Evolutionary conservation across 2,113 vertebrate genomes (phyloP).

Genomic region (Tragelaphus scriptus): DNA sequence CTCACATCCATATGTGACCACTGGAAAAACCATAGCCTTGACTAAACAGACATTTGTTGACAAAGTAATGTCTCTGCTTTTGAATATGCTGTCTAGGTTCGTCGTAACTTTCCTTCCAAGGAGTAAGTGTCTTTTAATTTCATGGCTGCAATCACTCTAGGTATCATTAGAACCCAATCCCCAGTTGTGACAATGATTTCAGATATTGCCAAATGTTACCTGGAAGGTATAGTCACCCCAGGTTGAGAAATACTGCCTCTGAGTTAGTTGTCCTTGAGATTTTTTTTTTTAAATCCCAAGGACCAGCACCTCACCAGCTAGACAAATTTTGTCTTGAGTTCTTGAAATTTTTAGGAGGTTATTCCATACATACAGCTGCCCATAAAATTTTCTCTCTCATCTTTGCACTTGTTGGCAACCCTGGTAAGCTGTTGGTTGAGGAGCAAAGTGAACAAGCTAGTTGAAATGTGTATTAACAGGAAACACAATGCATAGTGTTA

Average conservation of each 20-base stretch:
- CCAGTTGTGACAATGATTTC: not conserved
- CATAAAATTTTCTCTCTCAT: not conserved
- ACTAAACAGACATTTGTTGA: not conserved
- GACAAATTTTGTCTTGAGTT: not conserved
- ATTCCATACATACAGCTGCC: not conserved
- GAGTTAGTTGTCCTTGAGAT: not conserved
- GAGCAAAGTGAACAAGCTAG: not conserved
- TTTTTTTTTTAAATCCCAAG: not conserved
- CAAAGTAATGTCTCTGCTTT: not conserved
- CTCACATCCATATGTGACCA: not conserved
- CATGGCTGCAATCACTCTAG: not conserved
- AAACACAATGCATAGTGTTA: not conserved
- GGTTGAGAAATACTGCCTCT: not conserved
- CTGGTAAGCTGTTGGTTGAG: not conserved
- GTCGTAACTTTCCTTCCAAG: not conserved
- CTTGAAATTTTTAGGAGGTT: not conserved
- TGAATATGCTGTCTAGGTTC: not conserved
- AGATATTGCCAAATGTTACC: not conserved
- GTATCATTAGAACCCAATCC: not conserved
- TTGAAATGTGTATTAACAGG: not conserved
- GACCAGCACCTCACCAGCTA: not conserved
- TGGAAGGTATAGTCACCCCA: not conserved
- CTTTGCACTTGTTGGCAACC: not conserved
- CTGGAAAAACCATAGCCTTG: not conserved
- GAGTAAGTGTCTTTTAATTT: not conserved